Evolutionary conservation across 1,140 invertebrate species (phyloP), one percentile per base, ranked within the genome.

Genomic region (Latrodectus geometricus): DNA sequence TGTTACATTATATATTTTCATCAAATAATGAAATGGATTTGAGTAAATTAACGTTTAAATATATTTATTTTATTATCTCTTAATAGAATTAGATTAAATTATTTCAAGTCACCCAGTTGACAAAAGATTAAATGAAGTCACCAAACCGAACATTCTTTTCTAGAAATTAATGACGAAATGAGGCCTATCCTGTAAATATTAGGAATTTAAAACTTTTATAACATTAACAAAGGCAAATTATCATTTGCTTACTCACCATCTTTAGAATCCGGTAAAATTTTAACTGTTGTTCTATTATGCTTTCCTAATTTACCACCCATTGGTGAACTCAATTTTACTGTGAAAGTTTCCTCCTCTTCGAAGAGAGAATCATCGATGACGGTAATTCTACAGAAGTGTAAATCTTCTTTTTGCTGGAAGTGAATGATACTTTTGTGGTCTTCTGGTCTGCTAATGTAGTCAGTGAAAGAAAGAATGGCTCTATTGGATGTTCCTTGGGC

Each of bases 331-430:
- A 92, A 88, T 15, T 90, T 84, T n/a, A 92, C 89, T 15, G 88
- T 80, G 87, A 92, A 92, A 1, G 50, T 86, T 88, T 92, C 92
- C 80, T 91, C 90, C 11, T 89, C 88, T 88, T 92, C 92, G 85
- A 89, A 91, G 12, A 91, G 88, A 20, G 91, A 90, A 82, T 92
- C 92, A 85, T 92, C 91, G 82, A 92, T 91, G 74, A 92, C 90
- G 21, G 88, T 90, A 5, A 92, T 88, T 14, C 78, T 88, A 83
- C 92, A 92, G 76, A 89, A 89, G 23, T 90, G 89, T 54, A 90
- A 87, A 50, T 89, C 88, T 74, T 91, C 89, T 11, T 89, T 89
- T 68, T 89, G 89, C 69, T 90, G 90, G 89, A 92, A 92, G n/a
- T 89, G 89, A 65, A 92, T 78, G 11, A 90, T 87, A 87, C 90